Conservation (phyloP, 2,888 invertebrate genomes). For the Drosophila nr. perissopoda region DNA sequence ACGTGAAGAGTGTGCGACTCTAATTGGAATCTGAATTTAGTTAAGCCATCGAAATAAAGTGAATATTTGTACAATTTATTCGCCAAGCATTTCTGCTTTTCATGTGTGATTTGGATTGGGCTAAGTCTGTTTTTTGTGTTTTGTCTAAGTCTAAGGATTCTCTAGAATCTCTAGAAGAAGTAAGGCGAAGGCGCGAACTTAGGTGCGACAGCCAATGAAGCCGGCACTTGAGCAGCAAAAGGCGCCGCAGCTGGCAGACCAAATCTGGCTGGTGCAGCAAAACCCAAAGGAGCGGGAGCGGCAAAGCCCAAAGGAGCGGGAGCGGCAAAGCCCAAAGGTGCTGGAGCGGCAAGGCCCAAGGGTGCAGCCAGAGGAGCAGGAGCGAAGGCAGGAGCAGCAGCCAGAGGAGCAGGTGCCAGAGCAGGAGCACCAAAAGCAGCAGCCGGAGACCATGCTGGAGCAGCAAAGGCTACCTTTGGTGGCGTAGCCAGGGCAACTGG, state of each 20-base stretch:
- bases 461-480: slow-evolving; percentile 18
- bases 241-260: slow-evolving; percentile 51
- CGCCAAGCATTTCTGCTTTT: slow-evolving; percentile 48
- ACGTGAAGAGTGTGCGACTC: slow-evolving; percentile 51
- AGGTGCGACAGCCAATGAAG: slow-evolving; percentile 54
- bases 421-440: slow-evolving; percentile 62
- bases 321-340: slow-evolving; percentile 25
- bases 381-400: slow-evolving; percentile 54
- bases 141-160: slow-evolving; percentile 25
- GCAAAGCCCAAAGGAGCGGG: slow-evolving; percentile 32
- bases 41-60: slow-evolving; percentile 22
- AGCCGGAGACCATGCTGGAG: slow-evolving; percentile 41
- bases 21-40: not conserved
- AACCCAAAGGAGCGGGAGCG: slow-evolving; percentile 40
- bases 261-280: slow-evolving; percentile 48
- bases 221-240: slow-evolving; percentile 47
- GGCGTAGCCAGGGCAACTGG: slow-evolving; percentile 33
- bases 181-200: slow-evolving; percentile 65
- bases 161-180: slow-evolving; percentile 51
- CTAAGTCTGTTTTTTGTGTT: slow-evolving; percentile 23
- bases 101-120: slow-evolving; percentile 39
- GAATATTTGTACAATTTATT: slow-evolving; percentile 46
- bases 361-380: slow-evolving; percentile 48
- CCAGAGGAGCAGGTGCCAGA: slow-evolving; percentile 54
- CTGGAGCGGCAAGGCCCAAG: slow-evolving; percentile 31